Base-by-base conservation (phyloP, 1,140 invertebrate species). In the Papilio dardanus region DNA sequence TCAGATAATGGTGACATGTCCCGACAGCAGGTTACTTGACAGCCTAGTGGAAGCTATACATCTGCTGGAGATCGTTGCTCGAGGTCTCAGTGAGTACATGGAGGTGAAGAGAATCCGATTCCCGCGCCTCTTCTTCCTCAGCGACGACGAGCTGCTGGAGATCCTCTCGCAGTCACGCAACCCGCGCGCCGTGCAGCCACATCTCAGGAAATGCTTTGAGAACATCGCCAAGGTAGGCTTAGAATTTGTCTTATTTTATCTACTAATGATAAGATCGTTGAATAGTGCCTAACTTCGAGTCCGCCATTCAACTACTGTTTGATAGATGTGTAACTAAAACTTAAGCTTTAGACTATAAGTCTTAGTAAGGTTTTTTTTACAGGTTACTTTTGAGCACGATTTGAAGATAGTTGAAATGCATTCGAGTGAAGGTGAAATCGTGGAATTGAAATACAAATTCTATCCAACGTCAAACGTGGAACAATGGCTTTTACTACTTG, bases 181-280 rank as follows among this genome's bases (percentile, higher is more conserved):
- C 87, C 96, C 96, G 0, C 93, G 94, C 21, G 96, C 96, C 24
- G 96, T 97, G 10, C 97, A 97, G 81, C 96, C 96, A 0, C 96
- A 97, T 93, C 91, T 97, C 8, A 95, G 95, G 78, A 97, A 97
- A 86, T 97, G 96, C 89, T 97, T 97, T 85, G 97, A 97, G 84
- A 96, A 96, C 84, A 96, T 97, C 83, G 94, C 95, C 28, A 95
- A 94, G 93, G 96, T 96, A 50, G 6, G n/a, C 21, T 62, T 42
- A 58, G 19, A 21, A 31, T 24, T 77, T 30, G 12, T 66, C 54
- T 76, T 10, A 19, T 46, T 3, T 16, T 46, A 46, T 2, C 14
- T 46, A 16, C 8, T 46, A 46, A 16, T 3, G 16, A 42, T 12
- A 10, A 37, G 7, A 33, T 6, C 2, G 31, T 33, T 33, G 31